Evolutionary conservation across 2,113 vertebrate species (phyloP).

Genomic region (Oxyura jamaicensis): DNA sequence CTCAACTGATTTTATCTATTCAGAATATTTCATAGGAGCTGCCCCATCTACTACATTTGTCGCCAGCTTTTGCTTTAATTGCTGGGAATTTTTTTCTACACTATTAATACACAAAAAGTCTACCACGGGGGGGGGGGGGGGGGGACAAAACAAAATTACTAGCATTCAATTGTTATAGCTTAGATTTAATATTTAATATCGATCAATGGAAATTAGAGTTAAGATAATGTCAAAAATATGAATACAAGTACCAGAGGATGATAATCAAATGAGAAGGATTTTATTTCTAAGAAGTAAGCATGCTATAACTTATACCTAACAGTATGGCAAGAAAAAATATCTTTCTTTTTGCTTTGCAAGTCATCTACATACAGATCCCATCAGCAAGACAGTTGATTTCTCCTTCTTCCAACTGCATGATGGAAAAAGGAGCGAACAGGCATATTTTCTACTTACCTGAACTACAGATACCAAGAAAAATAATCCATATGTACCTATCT

Average conservation of each 20-base stretch:
- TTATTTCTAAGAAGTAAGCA: neutral
- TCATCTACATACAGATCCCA: neutral
- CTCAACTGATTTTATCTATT: neutral
- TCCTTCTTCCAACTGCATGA: neutral
- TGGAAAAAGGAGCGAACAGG: neutral
- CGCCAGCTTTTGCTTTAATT: neutral
- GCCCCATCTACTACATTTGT: neutral
- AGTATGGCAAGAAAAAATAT: neutral
- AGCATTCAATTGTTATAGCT: neutral
- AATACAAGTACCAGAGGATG: neutral
- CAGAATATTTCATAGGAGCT: neutral
- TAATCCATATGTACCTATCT: neutral
- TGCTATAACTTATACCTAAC: fast-evolving
- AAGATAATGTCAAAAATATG: neutral
- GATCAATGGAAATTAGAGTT: neutral
- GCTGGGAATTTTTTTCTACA: neutral
- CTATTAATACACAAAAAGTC: neutral
- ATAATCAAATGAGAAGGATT: neutral
- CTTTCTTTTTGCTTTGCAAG: neutral
- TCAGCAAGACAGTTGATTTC: neutral
- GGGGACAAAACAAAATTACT: neutral
- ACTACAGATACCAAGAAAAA: neutral
- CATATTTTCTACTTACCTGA: neutral
- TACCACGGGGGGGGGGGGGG: neutral
- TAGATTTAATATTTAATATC: neutral